A percentile compares a stretch with the other conserved stretches of the same genome.
Conservation (phyloP, 1,140 invertebrate species). For the Portunus trituberculatus region DNA sequence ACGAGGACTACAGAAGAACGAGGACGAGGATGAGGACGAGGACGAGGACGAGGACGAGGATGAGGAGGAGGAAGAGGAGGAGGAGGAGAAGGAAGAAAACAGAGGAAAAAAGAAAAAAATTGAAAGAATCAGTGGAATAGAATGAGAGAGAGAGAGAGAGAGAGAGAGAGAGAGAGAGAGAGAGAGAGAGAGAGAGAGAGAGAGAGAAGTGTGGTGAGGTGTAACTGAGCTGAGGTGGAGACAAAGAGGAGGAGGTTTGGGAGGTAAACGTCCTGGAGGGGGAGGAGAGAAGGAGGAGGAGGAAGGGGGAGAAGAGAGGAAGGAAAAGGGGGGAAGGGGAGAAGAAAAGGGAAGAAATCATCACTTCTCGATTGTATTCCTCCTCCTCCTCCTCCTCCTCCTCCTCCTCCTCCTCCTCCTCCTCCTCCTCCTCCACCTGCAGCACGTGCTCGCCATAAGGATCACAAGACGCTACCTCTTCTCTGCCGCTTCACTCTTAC, state of each 20-base stretch:
- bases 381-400: no score
- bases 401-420: no score
- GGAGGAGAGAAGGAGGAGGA: not conserved
- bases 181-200: not conserved
- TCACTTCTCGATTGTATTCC: not conserved
- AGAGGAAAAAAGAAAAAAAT: not conserved
- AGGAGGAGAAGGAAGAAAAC: not conserved
- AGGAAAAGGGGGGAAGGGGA: not conserved
- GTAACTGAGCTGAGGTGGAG: not conserved
- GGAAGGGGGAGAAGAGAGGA: not conserved
- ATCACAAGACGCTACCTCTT: no score
- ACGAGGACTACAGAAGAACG: no score
- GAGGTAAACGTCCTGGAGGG: not conserved
- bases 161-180: slow-evolving; percentile 57
- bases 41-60: no score
- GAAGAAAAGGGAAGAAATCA: slow-evolving; percentile 7
- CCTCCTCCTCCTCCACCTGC: no score
- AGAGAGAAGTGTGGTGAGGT: not conserved
- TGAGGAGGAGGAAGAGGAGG: no score
- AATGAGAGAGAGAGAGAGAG: slow-evolving; percentile 49
- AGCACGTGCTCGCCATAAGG: no score
- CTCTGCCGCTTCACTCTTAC: no score
- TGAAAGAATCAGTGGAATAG: slow-evolving; percentile 37
- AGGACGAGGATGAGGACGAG: no score
- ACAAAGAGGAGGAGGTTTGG: not conserved